Base-by-base conservation (phyloP, 2,113 vertebrate genomes). In the Platichthys stellatus region DNA sequence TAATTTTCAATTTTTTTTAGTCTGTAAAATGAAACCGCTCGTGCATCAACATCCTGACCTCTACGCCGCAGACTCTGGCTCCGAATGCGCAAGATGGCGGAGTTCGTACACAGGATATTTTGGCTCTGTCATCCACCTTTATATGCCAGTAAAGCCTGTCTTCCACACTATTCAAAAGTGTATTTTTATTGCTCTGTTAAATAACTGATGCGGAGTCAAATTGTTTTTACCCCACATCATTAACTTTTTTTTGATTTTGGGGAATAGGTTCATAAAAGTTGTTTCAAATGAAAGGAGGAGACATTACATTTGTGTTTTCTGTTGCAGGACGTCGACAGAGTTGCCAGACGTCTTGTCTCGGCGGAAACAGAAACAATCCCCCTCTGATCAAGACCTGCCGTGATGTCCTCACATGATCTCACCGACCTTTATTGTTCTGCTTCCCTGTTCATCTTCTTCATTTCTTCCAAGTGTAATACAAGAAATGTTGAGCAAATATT, bases 291-390 rank as follows among this genome's bases (percentile, higher is more conserved):
- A 21, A 49, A 11, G 8, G 23, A 31, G 7, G 31, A 64, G 7
- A 53, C 49, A n/a, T 53, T 8, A 24, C 21, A 3, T 18, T 45
- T 5, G 17, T 72, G 59, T 76, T 51, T 85, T 87, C 43, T 85
- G 69, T 91, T 88, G 57, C 85, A 94, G 94, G 80, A 90, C 93
- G 43, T 94, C 94, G 51, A 74, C 93, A 61, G 94, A 94, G 73
- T 83, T 93, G 86, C 93, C 94, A 5, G 94, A 94, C 59, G 86
- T 95, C 80, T 86, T 94, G 82, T 83, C 92, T 0, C 81, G 85
- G 66, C 76, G 84, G 49, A 94, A 94, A 83, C 80, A 80, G 45
- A 94, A 93, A 60, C 89, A 86, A 24, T 63, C 87, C 0, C 23
- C 86, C 60, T 54, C 87, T 43, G 94, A 94, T 73, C 86, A 82